Conservation (phyloP, 2,113 vertebrate genomes). For the Hiodon alosoides region DNA sequence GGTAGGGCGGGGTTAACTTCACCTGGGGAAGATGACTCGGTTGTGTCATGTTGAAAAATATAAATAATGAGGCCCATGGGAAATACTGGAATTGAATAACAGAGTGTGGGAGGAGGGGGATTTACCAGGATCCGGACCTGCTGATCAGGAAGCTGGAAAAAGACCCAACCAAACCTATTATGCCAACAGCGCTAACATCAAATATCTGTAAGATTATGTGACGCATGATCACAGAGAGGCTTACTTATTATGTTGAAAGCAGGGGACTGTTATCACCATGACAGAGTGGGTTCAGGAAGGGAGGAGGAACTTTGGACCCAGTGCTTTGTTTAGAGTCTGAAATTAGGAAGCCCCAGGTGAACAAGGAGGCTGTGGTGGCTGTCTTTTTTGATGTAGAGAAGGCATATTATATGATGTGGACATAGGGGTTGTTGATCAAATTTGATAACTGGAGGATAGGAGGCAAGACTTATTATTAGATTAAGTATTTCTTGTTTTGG, state of each 20-base stretch:
- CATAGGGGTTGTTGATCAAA: background rate
- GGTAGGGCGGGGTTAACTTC: background rate
- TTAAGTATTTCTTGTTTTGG: background rate
- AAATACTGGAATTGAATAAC: background rate
- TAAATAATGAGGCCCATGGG: background rate
- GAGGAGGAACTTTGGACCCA: background rate
- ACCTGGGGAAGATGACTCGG: background rate
- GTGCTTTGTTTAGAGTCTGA: background rate
- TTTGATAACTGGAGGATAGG: background rate
- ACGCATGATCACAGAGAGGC: background rate
- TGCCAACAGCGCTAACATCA: constrained; percentile 4
- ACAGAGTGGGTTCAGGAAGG: constrained; percentile 16
- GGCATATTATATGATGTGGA: background rate
- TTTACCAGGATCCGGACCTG: background rate
- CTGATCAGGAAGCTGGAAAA: constrained; percentile 21
- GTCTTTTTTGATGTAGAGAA: background rate
- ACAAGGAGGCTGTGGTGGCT: background rate
- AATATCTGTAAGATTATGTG: constrained; percentile 5
- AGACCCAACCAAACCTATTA: background rate
- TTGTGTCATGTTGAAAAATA: background rate
- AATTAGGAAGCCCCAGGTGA: constrained; percentile 9
- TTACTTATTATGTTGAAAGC: background rate
- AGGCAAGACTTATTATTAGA: background rate
- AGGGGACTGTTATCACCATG: background rate
- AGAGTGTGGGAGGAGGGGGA: background rate